These are phyloP conservation scores for Philypnodon macrostomus DNA, from an alignment of 2,797 vertebrate genomes.

Conservation along the genomic window DNA sequence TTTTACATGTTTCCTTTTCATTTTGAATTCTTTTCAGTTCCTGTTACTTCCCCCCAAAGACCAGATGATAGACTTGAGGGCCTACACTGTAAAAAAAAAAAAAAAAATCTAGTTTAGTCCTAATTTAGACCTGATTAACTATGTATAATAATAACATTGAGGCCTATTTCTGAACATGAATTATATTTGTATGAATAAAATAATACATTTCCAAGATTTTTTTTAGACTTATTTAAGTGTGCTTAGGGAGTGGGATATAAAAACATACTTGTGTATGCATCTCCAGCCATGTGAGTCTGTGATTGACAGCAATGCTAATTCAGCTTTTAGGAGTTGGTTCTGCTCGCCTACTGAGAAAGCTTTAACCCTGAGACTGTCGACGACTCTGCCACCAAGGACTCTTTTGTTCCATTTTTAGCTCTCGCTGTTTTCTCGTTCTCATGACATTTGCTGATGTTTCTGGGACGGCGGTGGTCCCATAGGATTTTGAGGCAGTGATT, in stretches of 20 bases:
- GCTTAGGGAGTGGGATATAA: constrained; percentile 50
- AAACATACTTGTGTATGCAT: constrained; percentile 41
- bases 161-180: too few relatives aligned
- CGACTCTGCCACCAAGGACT: constrained; percentile 39
- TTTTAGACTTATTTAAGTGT: too few relatives aligned
- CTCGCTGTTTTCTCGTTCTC: constrained; percentile 61
- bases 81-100: too few relatives aligned
- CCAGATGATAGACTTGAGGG: constrained; percentile 65
- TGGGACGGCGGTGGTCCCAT: constrained; percentile 42
- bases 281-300: constrained; percentile 36
- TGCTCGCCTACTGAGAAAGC: constrained; percentile 53
- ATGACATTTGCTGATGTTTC: constrained; percentile 68
- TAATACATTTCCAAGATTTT: too few relatives aligned
- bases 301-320: constrained; percentile 76
- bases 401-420: constrained; percentile 65
- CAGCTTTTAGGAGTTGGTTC: constrained; percentile 68
- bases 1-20: constrained; percentile 53
- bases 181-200: too few relatives aligned
- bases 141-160: too few relatives aligned
- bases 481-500: constrained; percentile 44
- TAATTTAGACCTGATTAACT: too few relatives aligned
- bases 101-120: too few relatives aligned
- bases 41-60: constrained; percentile 41
- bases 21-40: constrained; percentile 25
- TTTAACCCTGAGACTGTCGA: constrained; percentile 60